Evolutionary conservation across 2,797 vertebrate genomes (phyloP), one percentile per base, ranked within the genome.

Genomic region (Pangasius mekongensis): DNA sequence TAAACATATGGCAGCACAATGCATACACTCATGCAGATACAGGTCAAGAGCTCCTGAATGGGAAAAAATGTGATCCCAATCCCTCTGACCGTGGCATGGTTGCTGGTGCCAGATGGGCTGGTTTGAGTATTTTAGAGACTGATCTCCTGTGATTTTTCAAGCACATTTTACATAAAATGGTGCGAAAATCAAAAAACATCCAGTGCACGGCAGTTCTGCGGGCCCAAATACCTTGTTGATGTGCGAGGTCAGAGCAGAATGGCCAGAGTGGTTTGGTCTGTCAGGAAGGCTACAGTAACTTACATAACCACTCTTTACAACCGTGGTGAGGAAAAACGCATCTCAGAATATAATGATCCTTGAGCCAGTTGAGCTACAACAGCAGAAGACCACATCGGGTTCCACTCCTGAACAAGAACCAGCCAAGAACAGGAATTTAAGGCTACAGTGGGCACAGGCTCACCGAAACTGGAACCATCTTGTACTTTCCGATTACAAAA

Each of bases 401-500:
- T 67, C 30, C 66, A n/a, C n/a, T 5, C n/a, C 64, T 30, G 43
- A 43, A 43, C 49, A 52, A 52, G 49, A 52, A 52, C 39, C 27
- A 30, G 62, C 27, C 52, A 54, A 54, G 3, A 54, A 54, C 62
- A n/a, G 62, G 27, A 30, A 30, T 66, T 3, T 66, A 27, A 64
- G 62, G 27, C 62, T n/a, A 66, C 54, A 56, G 3, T 56, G 16
- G 16, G 54, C 54, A 56, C 54, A 56, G 54, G 14, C 54, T 56
- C 16, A 56, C 54, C 0, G 54, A 56, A 56, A 56, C 14, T 18
- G 54, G 3, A 43, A 43, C 43, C 5, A 43, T 43, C 43, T 43
- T 43, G 27, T 52, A 52, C 47, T 5, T 74, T 77, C 27, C 24
- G 49, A 64, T 78, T 74, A 49, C 24, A 84, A 83, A 86, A 56